Base-by-base conservation (phyloP, 2,113 vertebrate species). In the Microtus ochrogaster region DNA sequence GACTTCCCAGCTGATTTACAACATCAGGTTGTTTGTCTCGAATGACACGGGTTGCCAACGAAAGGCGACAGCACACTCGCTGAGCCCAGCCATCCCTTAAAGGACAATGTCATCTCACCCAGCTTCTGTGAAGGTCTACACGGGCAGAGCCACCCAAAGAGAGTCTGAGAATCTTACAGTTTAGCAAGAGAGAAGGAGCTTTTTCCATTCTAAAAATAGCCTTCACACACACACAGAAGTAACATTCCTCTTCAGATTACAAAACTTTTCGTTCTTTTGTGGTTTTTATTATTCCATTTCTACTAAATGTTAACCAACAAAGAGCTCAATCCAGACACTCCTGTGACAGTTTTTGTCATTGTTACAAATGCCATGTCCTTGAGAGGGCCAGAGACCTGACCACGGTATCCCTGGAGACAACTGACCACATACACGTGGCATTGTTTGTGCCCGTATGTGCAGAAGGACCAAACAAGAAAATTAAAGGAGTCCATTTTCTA, bases 1-100 rank as follows among this genome's bases (percentile, higher is more conserved):
- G 47, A 61, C n/a, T 95, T 66, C 65, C 63, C 55, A 94, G 70
- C 44, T 97, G 86, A 96, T 73, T 95, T 30, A 94, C 96, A 94
- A 88, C 85, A 85, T 61, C 58, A 88, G 58, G 49, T 74, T 85
- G 73, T 85, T 83, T 92, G 91, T 82, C 95, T 97, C 89, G 47
- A 94, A 89, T 89, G 52, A 79, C 66, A 91, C 17, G 28, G 68
- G 94, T 17, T n/a, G 33, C 49, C 2, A 1, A 86, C 22, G 30
- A 77, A 86, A 41, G 16, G 28, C 61, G 65, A 88, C 19, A 85
- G 72, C 47, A 86, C 47, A 16, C 14, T 92, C 39, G 55, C 26
- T 63, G 65, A n/a, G 4, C 44, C 52, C 63, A 92, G 52, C 16
- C 30, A 44, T 28, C 66, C 58, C 58, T 33, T 21, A 47, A 77